Evolutionary conservation across 2,888 invertebrate genomes (phyloP).

Genomic region (Eupithecia centaureata): DNA sequence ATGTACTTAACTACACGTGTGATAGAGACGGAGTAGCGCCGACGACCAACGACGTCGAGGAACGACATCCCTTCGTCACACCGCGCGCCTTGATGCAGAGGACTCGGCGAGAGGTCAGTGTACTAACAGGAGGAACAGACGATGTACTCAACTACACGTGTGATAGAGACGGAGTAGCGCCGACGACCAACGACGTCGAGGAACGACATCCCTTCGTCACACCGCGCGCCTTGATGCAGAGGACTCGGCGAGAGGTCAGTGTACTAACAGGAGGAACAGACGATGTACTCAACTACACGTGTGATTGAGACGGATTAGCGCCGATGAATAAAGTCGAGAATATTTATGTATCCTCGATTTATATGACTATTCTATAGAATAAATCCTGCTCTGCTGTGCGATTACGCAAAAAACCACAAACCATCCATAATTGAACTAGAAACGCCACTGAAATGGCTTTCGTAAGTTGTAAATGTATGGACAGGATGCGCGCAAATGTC

Average conservation of each 20-base stretch:
- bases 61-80: slow-evolving; percentile 68
- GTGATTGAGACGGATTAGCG: too few species aligned
- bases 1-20: slow-evolving; percentile 86
- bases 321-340: too few species aligned
- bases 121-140: neutral
- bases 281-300: too few species aligned
- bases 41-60: slow-evolving; percentile 61
- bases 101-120: slow-evolving; percentile 37
- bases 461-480: too few species aligned
- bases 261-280: too few species aligned
- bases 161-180: slow-evolving; percentile 85
- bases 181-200: slow-evolving; percentile 58
- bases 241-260: slow-evolving; percentile 36
- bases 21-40: slow-evolving; percentile 85
- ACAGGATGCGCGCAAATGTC: too few species aligned
- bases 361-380: too few species aligned
- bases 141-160: slow-evolving; percentile 85
- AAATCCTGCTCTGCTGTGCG: too few species aligned
- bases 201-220: slow-evolving; percentile 71
- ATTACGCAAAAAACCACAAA: too few species aligned
- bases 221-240: slow-evolving; percentile 56
- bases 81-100: slow-evolving; percentile 56
- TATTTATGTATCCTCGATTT: too few species aligned
- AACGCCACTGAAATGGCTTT: too few species aligned
- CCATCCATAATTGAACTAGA: too few species aligned